Conservation (phyloP, 37 sponge, comb jelly and placozoan genomes). For the Cliona cf. orientalis region DNA sequence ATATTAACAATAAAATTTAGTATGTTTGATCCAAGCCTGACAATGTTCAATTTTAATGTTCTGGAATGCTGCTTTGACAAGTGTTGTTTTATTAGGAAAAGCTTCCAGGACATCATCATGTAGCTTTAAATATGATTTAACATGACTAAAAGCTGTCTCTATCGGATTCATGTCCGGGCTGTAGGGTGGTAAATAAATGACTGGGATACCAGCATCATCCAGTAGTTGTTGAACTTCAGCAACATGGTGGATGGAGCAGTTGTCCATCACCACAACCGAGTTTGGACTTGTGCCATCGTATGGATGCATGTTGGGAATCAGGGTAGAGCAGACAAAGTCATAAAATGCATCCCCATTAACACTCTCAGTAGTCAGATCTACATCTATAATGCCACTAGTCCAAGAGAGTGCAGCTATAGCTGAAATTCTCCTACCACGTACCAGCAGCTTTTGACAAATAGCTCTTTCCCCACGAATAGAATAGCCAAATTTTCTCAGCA, state of each 20-base stretch:
- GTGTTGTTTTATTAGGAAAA: neutral
- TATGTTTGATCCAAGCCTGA: no score
- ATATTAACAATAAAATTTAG: no score
- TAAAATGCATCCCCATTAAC: slow-evolving; percentile 13
- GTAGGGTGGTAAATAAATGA: no score
- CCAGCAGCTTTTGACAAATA: neutral
- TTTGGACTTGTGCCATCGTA: slow-evolving; percentile 3
- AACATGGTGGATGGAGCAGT: no score
- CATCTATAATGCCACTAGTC: neutral
- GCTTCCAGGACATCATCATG: slow-evolving; percentile 14
- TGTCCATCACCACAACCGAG: no score
- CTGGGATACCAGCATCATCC: neutral
- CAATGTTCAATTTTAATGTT: no score
- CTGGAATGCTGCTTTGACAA: slow-evolving; percentile 15
- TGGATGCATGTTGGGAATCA: slow-evolving; percentile 26
- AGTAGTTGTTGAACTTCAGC: slow-evolving; percentile 1
- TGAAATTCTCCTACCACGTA: neutral
- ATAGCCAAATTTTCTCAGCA: slow-evolving; percentile 22
- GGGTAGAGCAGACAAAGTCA: no score
- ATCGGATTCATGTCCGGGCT: no score
- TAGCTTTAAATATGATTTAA: neutral
- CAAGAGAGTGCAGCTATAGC: slow-evolving; percentile 29
- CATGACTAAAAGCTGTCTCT: neutral
- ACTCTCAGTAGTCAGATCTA: slow-evolving; percentile 4
- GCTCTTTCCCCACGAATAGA: slow-evolving; percentile 11